Conservation (phyloP, 2,113 vertebrate genomes). For the Protobothrops flavoviridis region DNA sequence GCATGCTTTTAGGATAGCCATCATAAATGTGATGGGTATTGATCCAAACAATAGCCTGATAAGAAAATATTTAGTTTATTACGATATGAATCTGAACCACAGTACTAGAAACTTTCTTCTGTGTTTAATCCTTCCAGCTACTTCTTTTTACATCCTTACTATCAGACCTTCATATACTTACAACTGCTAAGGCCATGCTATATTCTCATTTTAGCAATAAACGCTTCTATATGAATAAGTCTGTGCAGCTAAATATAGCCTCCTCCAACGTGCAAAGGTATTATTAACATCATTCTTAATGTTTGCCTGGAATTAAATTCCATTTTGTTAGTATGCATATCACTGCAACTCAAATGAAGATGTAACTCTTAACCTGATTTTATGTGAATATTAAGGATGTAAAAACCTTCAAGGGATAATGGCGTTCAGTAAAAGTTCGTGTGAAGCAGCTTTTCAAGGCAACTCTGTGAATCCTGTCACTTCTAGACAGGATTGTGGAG, state of each 20-base stretch:
- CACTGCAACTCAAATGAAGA: background rate
- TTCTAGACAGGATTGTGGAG: no score
- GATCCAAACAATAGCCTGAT: conserved; percentile 21
- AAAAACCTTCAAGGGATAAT: no score
- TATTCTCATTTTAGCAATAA: background rate
- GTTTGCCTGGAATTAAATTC: background rate
- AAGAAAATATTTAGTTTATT: conserved; percentile 42
- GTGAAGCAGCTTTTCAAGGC: no score
- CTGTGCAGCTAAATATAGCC: background rate
- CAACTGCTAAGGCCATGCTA: background rate
- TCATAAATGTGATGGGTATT: conserved; percentile 26
- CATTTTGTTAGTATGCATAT: background rate
- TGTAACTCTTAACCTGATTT: background rate
- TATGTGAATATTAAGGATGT: background rate
- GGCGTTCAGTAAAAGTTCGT: no score
- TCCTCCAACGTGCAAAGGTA: background rate
- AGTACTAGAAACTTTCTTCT: conserved; percentile 20
- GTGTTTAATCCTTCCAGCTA: conserved; percentile 20
- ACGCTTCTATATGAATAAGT: background rate
- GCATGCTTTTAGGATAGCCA: conserved; percentile 29
- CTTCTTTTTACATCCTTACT: background rate
- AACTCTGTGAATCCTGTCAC: no score
- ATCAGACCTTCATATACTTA: background rate
- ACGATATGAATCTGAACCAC: conserved; percentile 14
- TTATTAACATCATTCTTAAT: background rate